A percentile compares a stretch with the other conserved stretches of the same genome.
These are phyloP conservation scores for Zapornia atra DNA, from an alignment of 2,113 vertebrate genomes.

Conservation along the genomic window DNA sequence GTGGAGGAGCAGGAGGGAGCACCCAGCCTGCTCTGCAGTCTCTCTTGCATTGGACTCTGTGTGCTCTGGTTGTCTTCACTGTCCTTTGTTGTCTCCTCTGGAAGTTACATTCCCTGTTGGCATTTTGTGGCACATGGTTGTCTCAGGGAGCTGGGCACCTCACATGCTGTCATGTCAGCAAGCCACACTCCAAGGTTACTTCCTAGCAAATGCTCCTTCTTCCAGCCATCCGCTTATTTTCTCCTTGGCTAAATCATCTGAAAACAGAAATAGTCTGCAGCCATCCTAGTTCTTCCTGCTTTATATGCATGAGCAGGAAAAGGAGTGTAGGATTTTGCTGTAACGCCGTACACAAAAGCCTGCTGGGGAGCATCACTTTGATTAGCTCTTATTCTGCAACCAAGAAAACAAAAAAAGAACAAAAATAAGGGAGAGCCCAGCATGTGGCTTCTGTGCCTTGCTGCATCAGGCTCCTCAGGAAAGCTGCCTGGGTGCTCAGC, in stretches of 20 bases:
- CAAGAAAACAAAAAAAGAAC: slow-evolving; percentile 21
- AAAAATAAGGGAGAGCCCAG: slow-evolving; percentile 32
- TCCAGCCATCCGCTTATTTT: not conserved
- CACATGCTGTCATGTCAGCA: fast-evolving
- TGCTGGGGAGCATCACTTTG: slow-evolving; percentile 38
- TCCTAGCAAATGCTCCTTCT: not conserved
- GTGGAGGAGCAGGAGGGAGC: not conserved
- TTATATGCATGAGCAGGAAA: slow-evolving; percentile 22
- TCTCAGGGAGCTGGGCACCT: not conserved
- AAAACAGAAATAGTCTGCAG: not conserved
- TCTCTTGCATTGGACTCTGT: not conserved
- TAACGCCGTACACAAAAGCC: slow-evolving; percentile 14
- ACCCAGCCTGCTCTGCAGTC: not conserved
- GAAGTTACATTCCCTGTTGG: not conserved
- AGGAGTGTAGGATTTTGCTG: slow-evolving; percentile 26
- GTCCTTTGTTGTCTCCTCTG: not conserved
- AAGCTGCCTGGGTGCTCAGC: not conserved
- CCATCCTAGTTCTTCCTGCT: not conserved
- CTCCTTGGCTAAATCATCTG: slow-evolving; percentile 1
- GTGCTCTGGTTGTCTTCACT: not conserved
- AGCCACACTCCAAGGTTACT: not conserved
- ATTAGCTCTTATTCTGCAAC: slow-evolving; percentile 35
- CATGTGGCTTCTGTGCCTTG: not conserved
- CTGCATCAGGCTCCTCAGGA: slow-evolving; percentile 16
- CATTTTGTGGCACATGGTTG: not conserved